Conservation (phyloP, 2,113 vertebrate genomes). For the Ramphastos sulfuratus region DNA sequence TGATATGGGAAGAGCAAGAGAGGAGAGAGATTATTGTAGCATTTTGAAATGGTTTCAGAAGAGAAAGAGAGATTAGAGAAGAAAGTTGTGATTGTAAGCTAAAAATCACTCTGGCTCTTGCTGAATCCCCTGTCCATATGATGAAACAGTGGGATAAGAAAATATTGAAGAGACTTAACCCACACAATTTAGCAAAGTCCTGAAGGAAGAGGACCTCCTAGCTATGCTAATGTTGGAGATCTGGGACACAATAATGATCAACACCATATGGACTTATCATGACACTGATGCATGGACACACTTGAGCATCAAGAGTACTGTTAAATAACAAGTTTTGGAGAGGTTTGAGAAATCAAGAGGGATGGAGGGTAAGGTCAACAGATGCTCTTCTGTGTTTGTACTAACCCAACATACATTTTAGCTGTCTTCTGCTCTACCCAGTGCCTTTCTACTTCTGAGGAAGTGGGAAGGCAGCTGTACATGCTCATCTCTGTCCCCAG, state of each 20-base stretch:
- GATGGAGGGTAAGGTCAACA: not conserved
- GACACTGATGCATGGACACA: not conserved
- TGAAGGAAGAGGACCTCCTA: not conserved
- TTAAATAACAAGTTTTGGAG: not conserved
- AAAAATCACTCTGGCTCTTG: not conserved
- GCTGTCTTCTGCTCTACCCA: not conserved
- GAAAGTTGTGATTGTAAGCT: not conserved
- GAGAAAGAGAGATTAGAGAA: not conserved
- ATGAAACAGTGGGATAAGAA: not conserved
- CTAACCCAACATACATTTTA: not conserved
- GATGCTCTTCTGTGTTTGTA: not conserved
- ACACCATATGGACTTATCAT: not conserved
- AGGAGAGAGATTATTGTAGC: not conserved
- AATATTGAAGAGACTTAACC: not conserved
- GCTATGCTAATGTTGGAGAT: not conserved
- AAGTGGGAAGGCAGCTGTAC: not conserved
- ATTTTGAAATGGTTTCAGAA: not conserved
- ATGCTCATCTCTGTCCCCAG: not conserved
- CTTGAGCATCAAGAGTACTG: not conserved
- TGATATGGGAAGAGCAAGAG: not conserved
- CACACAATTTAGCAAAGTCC: not conserved
- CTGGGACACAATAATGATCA: not conserved
- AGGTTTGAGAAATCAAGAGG: not conserved
- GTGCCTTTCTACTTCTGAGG: not conserved
- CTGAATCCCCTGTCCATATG: not conserved